These are phyloP conservation scores for Cyrtorhinus lividipennis DNA, from an alignment of 1,140 invertebrate species.

Conservation along the genomic window DNA sequence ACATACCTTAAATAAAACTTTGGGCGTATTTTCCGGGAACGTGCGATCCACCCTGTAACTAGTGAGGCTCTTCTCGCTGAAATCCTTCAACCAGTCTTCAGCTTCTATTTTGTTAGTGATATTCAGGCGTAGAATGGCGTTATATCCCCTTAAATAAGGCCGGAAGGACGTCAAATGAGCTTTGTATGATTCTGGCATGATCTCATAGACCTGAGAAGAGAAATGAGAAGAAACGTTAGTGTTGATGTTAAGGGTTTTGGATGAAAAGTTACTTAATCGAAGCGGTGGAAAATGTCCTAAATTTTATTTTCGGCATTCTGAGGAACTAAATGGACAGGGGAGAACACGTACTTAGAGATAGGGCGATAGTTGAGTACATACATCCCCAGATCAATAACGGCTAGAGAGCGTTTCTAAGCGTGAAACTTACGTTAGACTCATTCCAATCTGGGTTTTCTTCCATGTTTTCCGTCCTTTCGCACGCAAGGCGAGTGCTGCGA, in stretches of 20 bases:
- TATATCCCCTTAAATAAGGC: not conserved
- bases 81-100: conserved; percentile 9
- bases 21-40: conserved; percentile 8
- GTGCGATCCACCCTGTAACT: conserved; percentile 5
- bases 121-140: conserved; percentile 1
- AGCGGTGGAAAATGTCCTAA: not conserved
- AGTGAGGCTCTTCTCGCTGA: conserved; percentile 6
- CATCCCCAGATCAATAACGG: not conserved
- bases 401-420: not conserved
- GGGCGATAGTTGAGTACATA: not conserved
- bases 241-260: not conserved
- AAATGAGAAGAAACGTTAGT: not conserved
- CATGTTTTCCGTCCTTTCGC: no score
- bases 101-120: conserved; percentile 10
- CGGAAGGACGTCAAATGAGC: not conserved
- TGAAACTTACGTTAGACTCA: conserved; percentile 2
- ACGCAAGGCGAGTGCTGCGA: no score
- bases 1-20: conserved; percentile 5
- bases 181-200: not conserved
- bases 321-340: not conserved
- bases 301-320: no score
- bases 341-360: not conserved
- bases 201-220: not conserved
- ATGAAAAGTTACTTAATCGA: not conserved
- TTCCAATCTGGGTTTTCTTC: conserved; percentile 6